Percentiles rank a stretch among this genome's conserved stretches.
Evolutionary conservation across 2,113 vertebrate genomes (phyloP).

Genomic region (Aspiorhynchus laticeps): DNA sequence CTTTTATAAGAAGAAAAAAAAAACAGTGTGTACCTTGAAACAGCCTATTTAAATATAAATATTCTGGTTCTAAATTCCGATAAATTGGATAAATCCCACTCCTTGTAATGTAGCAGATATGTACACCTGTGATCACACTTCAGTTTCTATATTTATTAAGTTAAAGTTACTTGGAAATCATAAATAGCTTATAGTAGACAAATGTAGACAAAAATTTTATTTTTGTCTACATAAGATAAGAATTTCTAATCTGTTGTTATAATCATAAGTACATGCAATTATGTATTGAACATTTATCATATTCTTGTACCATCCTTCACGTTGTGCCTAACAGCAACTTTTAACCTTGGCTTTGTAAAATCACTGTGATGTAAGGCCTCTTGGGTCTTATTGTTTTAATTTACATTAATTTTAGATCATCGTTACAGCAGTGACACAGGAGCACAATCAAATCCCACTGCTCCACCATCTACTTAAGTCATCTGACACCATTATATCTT

Average conservation of each 20-base stretch:
- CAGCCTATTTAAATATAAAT: neutral
- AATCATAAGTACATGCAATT: neutral
- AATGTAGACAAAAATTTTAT: neutral
- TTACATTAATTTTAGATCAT: neutral
- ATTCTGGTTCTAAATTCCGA: neutral
- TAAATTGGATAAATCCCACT: neutral
- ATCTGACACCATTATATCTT: neutral
- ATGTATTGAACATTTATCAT: neutral
- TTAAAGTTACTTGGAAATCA: neutral
- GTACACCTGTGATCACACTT: neutral
- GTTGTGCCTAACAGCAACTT: neutral
- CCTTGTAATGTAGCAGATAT: neutral
- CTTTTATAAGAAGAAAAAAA: neutral
- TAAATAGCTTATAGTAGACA: neutral
- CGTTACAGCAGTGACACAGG: neutral
- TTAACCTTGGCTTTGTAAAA: constrained; percentile 7
- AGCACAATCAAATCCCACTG: neutral
- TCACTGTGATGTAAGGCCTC: neutral
- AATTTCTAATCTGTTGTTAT: neutral
- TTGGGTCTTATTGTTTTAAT: neutral
- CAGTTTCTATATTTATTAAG: neutral
- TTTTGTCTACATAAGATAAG: too few relatives aligned
- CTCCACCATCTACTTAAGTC: neutral
- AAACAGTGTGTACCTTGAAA: neutral
- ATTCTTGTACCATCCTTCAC: neutral